Percentiles rank a stretch among this genome's conserved stretches.
Conservation (phyloP, 2,797 vertebrate species). For the Molothrus aeneus region DNA sequence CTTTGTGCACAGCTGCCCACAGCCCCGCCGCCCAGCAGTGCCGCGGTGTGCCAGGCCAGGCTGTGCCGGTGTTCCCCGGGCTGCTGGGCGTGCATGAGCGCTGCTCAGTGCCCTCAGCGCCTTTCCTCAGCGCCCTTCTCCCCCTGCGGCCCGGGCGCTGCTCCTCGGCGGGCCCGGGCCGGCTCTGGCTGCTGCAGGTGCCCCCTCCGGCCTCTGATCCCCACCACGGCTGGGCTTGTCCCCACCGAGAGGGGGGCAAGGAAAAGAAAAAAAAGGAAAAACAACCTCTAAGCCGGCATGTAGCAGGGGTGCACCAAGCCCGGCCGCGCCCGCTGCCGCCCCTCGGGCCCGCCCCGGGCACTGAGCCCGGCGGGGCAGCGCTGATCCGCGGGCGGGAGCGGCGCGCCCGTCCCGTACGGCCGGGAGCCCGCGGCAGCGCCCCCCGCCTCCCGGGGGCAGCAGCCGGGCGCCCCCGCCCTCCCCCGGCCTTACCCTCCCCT, state of each 20-base stretch:
- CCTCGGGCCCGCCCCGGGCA: background rate
- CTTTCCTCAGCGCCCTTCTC: background rate
- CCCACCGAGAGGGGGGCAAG: background rate
- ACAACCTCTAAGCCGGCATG: fast-evolving
- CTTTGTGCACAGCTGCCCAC: background rate
- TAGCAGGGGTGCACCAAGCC: background rate
- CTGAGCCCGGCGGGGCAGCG: background rate
- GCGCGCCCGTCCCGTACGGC: too few relatives aligned
- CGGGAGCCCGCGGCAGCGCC: background rate
- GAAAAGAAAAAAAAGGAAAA: background rate
- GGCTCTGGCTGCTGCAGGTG: background rate
- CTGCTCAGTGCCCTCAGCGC: background rate
- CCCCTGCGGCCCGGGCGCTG: background rate
- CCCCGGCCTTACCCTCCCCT: background rate
- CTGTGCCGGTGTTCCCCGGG: fast-evolving
- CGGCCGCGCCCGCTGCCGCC: background rate
- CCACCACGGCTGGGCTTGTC: background rate
- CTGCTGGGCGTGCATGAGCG: fast-evolving
- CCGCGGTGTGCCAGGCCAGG: fast-evolving
- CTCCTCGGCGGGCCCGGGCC: background rate
- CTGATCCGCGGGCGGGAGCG: too few relatives aligned
- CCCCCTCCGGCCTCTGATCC: background rate
- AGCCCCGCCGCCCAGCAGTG: background rate
- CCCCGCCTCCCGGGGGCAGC: background rate
- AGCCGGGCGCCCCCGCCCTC: background rate